Evolutionary conservation across 2,888 invertebrate species (phyloP), one percentile per base, ranked within the genome.

Genomic region (Brenthis daphne): DNA sequence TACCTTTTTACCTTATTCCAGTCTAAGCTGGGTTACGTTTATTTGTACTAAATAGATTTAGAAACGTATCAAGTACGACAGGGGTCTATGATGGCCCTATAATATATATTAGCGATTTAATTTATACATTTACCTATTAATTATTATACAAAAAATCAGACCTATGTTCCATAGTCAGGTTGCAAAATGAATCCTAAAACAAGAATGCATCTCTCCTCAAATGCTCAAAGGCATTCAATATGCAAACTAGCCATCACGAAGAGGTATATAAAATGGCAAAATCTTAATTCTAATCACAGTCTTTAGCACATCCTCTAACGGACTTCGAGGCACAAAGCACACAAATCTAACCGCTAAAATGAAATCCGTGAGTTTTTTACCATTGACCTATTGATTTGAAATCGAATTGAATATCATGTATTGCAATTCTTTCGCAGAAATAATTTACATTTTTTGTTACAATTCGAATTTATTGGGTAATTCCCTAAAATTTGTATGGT

Each of bases 311-410:
- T 79, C 80, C 73, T 77, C 73, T 77, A 77, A 65, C 72, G 60
- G 74, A 70, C 68, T 63, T 37, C 73, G 65, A 75, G 72, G 77
- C 78, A 72, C 71, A 61, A 74, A 71, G 74, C 77, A 74, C 69
- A 68, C 63, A 70, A 73, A 24, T 2, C 20, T 24, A 60, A 29
- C 60, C 12, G 29, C 24, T 50, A 60, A 83, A 77, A 89, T 89
- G 88, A 87, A 87, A 85, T 85, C 82, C 75, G 88, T 88, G 80
- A 89, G 88, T 88, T 67, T 43, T 68, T 60, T 70, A 69, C 73
- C 29, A 4, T 50, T 50, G n/a, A 48, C 24, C 29, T 24, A 24
- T 50, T n/a, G n/a, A 24, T 33, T 20, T 20, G 2, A 29, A 24
- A 8, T 58, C 8, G 6, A 37, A 37, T 8, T 6, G 2, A 43